phyloP scores from a whole-genome alignment of 2,888 invertebrate genomes.

The Calameuta pallipes region DNA sequence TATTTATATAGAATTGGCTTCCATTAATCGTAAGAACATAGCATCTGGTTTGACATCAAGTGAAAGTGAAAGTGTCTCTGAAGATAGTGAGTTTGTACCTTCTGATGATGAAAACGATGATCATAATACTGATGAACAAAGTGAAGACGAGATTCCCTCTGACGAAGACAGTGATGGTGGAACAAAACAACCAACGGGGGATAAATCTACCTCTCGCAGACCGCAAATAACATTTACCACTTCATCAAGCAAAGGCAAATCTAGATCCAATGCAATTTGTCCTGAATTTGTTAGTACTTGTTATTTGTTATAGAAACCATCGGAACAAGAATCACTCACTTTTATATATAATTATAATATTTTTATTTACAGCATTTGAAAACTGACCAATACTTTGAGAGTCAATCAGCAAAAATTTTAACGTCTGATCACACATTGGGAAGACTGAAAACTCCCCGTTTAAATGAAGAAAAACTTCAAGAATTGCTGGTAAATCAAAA shows the following conservation, averaged over 20 bases:
- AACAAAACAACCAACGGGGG: neutral
- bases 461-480: conserved; percentile 76
- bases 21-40: neutral
- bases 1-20: conserved; percentile 4
- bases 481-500: conserved; percentile 69
- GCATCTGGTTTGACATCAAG: conserved; percentile 29
- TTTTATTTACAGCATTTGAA: conserved; percentile 43
- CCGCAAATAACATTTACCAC: neutral
- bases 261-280: conserved; percentile 11
- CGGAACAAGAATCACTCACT: conserved; percentile 1
- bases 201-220: neutral
- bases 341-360: conserved; percentile 15
- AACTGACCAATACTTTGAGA: conserved; percentile 62
- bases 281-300: neutral
- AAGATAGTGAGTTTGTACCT: conserved; percentile 45
- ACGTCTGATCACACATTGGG: conserved; percentile 86
- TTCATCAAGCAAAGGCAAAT: neutral
- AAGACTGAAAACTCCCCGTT: conserved; percentile 77
- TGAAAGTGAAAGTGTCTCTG: conserved; percentile 52
- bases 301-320: too few relatives aligned
- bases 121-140: conserved; percentile 45
- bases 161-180: conserved; percentile 9
- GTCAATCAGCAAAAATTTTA: conserved; percentile 62
- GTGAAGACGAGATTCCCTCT: conserved; percentile 15
- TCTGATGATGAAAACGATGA: conserved; percentile 40